phyloP scores from a whole-genome alignment of 2,113 vertebrate genomes.

The Epinephelus cyanopodus region DNA sequence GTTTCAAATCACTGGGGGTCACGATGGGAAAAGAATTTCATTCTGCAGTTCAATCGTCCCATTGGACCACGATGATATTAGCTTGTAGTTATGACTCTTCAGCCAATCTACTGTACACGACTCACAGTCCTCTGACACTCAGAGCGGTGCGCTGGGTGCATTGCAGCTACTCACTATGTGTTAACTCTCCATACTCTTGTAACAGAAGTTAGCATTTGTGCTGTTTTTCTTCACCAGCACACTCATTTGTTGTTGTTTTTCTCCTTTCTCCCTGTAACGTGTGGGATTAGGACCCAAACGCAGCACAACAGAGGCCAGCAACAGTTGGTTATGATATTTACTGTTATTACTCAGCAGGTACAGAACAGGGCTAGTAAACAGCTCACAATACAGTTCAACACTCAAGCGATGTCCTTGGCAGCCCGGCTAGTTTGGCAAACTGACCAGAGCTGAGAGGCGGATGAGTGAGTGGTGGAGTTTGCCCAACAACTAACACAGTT shows the following conservation, averaged over 20 bases:
- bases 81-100: not conserved
- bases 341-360: no score
- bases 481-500: no score
- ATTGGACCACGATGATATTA: not conserved
- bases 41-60: not conserved
- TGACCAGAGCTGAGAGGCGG: no score
- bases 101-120: not conserved
- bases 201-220: not conserved
- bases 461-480: no score
- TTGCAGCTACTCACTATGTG: not conserved
- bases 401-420: no score
- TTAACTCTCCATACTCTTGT: not conserved
- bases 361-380: no score
- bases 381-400: no score
- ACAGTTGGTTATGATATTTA: no score
- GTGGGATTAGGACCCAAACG: no score
- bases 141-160: not conserved
- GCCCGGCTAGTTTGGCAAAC: no score
- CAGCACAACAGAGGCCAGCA: no score
- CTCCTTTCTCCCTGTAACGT: no score
- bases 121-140: not conserved
- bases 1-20: not conserved
- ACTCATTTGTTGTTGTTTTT: not conserved
- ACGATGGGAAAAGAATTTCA: not conserved
- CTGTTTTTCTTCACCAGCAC: not conserved